A percentile compares a stretch with the other conserved stretches of the same genome.
Conservation (phyloP, 92 coral and sea anemone species). For the Ricordea florida region DNA sequence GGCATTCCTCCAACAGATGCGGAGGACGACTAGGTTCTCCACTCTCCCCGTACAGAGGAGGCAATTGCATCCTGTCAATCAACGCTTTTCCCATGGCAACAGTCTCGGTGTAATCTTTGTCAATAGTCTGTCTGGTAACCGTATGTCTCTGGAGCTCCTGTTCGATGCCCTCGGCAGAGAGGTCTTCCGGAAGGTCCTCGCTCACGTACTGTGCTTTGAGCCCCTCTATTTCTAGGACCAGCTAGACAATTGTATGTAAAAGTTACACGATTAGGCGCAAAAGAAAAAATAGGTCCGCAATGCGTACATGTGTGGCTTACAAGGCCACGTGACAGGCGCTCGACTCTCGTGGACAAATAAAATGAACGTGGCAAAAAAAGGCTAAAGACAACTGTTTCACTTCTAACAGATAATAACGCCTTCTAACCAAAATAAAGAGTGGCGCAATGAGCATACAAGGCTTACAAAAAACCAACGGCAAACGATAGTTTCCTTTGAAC, state of each 20-base stretch:
- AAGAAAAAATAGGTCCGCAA: too few species aligned
- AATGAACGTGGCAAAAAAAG: too few species aligned
- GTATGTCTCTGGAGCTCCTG: conserved; percentile 71
- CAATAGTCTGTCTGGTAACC: conserved; percentile 75
- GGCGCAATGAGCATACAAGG: too few species aligned
- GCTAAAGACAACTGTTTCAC: too few species aligned
- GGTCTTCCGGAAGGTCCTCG: conserved; percentile 71
- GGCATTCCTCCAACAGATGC: conserved; percentile 86
- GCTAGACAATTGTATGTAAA: not conserved
- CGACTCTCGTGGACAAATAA: too few species aligned
- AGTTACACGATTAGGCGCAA: not conserved
- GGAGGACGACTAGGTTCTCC: conserved; percentile 43
- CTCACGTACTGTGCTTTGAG: conserved; percentile 54
- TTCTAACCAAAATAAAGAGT: too few species aligned
- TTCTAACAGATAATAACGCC: too few species aligned
- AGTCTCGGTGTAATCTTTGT: conserved; percentile 84
- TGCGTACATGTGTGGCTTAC: too few species aligned
- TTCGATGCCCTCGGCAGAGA: conserved; percentile 50
- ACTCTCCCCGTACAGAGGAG: conserved; percentile 63
- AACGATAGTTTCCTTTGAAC: too few species aligned
- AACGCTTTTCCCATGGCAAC: conserved; percentile 87
- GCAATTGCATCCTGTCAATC: conserved; percentile 85
- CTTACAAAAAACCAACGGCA: too few species aligned
- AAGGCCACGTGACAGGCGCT: too few species aligned
- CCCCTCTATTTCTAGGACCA: conserved; percentile 67